A percentile compares a stretch with the other conserved stretches of the same genome.
Conservation (phyloP, 1,140 invertebrate species). For the Solenopsis fugax region DNA sequence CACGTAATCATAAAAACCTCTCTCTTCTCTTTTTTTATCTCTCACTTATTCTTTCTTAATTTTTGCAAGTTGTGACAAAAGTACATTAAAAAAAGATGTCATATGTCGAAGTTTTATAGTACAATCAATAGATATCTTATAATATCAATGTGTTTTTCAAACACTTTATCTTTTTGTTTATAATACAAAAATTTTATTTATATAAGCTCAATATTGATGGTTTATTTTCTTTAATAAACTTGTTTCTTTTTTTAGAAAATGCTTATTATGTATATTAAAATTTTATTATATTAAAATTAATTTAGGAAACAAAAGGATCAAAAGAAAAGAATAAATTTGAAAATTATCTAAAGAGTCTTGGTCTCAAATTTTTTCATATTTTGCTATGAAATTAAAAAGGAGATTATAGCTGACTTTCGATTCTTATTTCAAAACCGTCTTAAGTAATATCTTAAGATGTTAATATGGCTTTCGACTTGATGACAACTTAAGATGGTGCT, state of each 20-base stretch:
- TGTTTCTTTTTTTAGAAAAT: not conserved
- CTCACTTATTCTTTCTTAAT: not conserved
- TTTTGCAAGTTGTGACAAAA: not conserved
- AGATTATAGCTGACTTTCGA: not conserved
- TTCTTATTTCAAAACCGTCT: no score
- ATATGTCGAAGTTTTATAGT: not conserved
- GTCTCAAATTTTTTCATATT: not conserved
- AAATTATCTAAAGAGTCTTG: not conserved
- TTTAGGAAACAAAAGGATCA: not conserved
- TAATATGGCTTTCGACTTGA: no score
- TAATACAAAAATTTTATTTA: not conserved
- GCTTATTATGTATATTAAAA: not conserved
- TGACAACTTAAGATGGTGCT: no score
- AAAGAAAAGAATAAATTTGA: not conserved
- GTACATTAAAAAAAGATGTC: not conserved
- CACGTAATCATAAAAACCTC: not conserved
- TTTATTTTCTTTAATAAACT: not conserved
- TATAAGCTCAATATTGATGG: not conserved
- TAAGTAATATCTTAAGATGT: no score
- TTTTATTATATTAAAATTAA: not conserved
- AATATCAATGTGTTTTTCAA: not conserved
- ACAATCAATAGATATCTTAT: not conserved
- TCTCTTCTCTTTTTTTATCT: not conserved
- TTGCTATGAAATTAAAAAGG: not conserved
- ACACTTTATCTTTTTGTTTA: not conserved